Base-by-base conservation (phyloP, 2,113 vertebrate genomes). In the Semicossyphus pulcher region DNA sequence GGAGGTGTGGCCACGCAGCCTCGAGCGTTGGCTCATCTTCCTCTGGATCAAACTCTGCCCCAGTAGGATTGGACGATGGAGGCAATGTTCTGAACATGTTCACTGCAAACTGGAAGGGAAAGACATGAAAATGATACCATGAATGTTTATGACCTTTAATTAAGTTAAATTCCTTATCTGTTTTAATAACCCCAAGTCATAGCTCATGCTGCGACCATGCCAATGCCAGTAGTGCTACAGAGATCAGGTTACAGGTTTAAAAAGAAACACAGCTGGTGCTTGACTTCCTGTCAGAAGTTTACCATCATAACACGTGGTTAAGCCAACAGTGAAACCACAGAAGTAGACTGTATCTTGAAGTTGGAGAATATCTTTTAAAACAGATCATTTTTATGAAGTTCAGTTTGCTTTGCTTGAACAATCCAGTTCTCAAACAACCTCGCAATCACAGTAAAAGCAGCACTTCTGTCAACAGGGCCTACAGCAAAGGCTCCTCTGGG, bases 51-150 rank as follows among this genome's bases (percentile, higher is more conserved):
- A 99, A 99, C 84, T 99, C 97, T 29, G 97, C 97, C 92, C 97
- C 97, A 37, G 97, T 99, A 4, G 97, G 97, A 83, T 99, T 99
- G 79, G 97, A 98, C 48, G 97, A 99, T 29, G 97, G 97, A 54
- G 97, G 97, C 89, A 99, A 94, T 18, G 96, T 97, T 88, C 97
- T 93, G 90, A 99, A 99, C 97, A 99, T 98, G 75, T 99, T 99
- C 91, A 99, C 96, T 70, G 97, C 96, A 93, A 99, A 99, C 97
- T 99, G 78, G 42, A 72, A 45, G 48, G 69, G n/a, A 53, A 23
- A 68, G 18, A 58, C 51, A 41, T 1, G 11, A 41, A 34, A 53
- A 37, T 0, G 1, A 72, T 4, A 42, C 16, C 0, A 7, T 42
- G 3, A 31, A 26, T 58, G 59, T 68, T 69, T 44, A 61, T 36